Conservation (phyloP, 2,888 invertebrate genomes). For the Cremastinae sp. region DNA sequence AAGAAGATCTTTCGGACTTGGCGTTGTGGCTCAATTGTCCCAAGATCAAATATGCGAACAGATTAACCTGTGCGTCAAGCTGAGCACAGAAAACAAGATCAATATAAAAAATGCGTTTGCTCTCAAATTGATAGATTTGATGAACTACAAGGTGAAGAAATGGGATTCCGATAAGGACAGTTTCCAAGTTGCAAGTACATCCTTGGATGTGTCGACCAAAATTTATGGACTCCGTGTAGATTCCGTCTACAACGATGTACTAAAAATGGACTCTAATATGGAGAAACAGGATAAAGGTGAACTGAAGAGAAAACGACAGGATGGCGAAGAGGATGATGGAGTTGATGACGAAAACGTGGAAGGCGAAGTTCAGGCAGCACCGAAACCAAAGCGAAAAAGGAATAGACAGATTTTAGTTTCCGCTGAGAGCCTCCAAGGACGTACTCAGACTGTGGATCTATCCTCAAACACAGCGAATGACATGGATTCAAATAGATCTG, state of each 20-base stretch:
- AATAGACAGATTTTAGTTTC: constrained; percentile 63
- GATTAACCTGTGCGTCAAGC: constrained; percentile 73
- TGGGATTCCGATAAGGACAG: constrained; percentile 87
- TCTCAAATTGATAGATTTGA: constrained; percentile 91
- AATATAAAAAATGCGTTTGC: constrained; percentile 94
- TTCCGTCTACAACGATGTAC: constrained; percentile 89
- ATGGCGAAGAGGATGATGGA: constrained; percentile 48
- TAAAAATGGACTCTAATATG: constrained; percentile 88
- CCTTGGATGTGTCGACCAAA: constrained; percentile 93
- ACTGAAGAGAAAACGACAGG: constrained; percentile 59
- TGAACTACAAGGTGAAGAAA: constrained; percentile 88
- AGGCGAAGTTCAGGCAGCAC: background rate
- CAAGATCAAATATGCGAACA: constrained; percentile 69
- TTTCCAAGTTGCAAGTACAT: constrained; percentile 90
- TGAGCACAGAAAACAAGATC: constrained; percentile 84
- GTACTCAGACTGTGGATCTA: constrained; percentile 62
- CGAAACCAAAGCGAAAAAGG: constrained; percentile 64
- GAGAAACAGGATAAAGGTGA: constrained; percentile 80
- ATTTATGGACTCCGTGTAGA: constrained; percentile 95
- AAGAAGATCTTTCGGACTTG: constrained; percentile 69
- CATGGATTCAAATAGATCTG: constrained; percentile 70
- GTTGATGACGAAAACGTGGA: background rate
- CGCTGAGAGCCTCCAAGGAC: constrained; percentile 65
- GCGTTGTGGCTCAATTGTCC: constrained; percentile 66
- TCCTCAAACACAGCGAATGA: constrained; percentile 65